Conservation (phyloP, 2,888 invertebrate species). For the Chorisops tibialis region DNA sequence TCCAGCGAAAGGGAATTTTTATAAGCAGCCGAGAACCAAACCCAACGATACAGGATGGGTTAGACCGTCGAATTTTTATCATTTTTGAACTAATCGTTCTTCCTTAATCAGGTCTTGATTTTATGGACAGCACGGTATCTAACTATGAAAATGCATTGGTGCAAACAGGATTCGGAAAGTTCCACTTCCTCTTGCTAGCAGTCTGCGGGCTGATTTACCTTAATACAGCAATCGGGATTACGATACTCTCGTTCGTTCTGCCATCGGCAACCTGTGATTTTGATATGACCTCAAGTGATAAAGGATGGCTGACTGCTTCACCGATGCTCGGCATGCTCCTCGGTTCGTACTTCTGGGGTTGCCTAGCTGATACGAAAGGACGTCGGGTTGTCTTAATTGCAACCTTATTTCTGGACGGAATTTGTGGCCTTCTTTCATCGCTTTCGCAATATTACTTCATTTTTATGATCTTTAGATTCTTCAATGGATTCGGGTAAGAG, state of each 20-base stretch:
- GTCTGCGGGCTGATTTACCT: conserved; percentile 77
- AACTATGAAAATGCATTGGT: conserved; percentile 47
- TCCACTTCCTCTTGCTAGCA: conserved; percentile 72
- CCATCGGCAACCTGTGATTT: conserved; percentile 82
- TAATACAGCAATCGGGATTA: conserved; percentile 78
- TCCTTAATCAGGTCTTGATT: conserved; percentile 43
- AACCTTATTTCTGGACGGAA: conserved; percentile 69
- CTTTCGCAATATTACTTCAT: conserved; percentile 69
- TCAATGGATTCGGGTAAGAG: conserved; percentile 78
- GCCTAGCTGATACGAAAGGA: conserved; percentile 79
- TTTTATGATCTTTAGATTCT: conserved; percentile 69
- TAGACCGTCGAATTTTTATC: conserved; percentile 7
- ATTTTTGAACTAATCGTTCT: too few relatives aligned
- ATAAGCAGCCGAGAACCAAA: conserved; percentile 33
- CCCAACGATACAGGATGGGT: conserved; percentile 39
- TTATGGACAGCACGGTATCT: conserved; percentile 44
- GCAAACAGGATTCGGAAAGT: conserved; percentile 72
- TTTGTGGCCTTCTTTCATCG: conserved; percentile 69
- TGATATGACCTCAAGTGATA: conserved; percentile 72
- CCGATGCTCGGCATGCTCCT: conserved; percentile 80
- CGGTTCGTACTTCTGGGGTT: conserved; percentile 82
- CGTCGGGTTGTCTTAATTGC: conserved; percentile 70
- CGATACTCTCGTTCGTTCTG: conserved; percentile 76
- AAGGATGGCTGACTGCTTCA: conserved; percentile 73
- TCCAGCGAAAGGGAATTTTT: conserved; percentile 19